phyloP scores from a whole-genome alignment of 2,113 vertebrate species.

The Chelonoidis abingdonii region DNA sequence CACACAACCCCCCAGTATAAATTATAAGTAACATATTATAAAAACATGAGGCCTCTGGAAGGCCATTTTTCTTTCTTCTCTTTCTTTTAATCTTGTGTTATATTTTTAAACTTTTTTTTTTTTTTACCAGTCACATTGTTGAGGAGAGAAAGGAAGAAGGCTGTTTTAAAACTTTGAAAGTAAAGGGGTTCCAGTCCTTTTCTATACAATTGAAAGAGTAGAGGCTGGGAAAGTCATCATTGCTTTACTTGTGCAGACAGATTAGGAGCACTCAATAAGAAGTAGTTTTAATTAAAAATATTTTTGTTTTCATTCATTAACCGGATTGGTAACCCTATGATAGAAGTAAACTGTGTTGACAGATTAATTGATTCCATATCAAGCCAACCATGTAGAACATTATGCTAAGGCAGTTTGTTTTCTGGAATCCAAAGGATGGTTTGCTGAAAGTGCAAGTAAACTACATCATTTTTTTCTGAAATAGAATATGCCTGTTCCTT shows the following conservation, averaged over 20 bases:
- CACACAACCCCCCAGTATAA: background rate
- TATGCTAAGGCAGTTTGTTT: slow-evolving; percentile 36
- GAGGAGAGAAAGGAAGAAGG: background rate
- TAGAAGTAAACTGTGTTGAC: slow-evolving; percentile 55
- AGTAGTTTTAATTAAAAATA: background rate
- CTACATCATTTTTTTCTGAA: slow-evolving; percentile 30
- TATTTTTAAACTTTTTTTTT: background rate
- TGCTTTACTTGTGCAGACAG: background rate
- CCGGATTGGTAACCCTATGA: background rate
- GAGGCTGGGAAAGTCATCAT: background rate
- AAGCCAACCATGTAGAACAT: slow-evolving; percentile 64
- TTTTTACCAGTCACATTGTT: background rate
- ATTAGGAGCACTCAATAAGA: background rate
- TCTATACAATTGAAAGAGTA: background rate
- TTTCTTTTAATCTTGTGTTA: background rate
- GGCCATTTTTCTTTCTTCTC: background rate
- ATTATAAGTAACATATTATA: background rate
- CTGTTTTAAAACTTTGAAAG: background rate
- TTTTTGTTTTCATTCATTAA: background rate
- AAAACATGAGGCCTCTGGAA: background rate
- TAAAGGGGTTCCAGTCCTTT: background rate
- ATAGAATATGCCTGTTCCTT: slow-evolving; percentile 7
- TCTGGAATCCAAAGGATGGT: slow-evolving; percentile 62
- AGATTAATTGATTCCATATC: slow-evolving; percentile 67
- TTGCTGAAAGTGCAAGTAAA: slow-evolving; percentile 39